Base-by-base conservation (phyloP, 2,888 invertebrate genomes). In the Zaprionus bogoriensis region DNA sequence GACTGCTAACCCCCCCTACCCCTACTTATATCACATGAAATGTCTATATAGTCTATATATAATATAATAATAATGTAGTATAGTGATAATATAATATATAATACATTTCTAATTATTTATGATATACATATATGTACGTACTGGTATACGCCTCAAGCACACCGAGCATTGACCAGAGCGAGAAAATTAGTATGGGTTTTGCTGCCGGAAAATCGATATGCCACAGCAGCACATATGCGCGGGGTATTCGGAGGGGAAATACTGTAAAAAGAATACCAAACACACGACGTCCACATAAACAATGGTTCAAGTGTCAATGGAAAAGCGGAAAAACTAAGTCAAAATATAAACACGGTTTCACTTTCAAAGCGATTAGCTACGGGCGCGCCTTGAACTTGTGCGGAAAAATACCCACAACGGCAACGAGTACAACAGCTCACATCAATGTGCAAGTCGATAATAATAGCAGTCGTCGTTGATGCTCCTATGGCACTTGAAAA, bases 291-390 rank as follows among this genome's bases (percentile, higher is more conserved):
- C n/a, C 36, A 45, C 55, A 69, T 78, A 74, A 77, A 74, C 74
- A 74, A 74, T 41, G 70, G 41, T 36, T 77, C 74, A 70, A 74
- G 74, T 78, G 71, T 62, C 70, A 78, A 62, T 50, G 70, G n/a
- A 17, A 45, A 57, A 73, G 59, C 81, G 87, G 87, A 80, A 81
- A 74, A 77, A 62, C 47, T 55, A 64, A 68, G 65, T 59, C 46
- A 74, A 82, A 87, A 74, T 77, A 73, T 83, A 88, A 85, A 85
- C 88, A 85, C 64, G 77, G 88, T 88, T 86, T 85, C 85, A 87
- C 87, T 88, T 85, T 85, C 87, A 85, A 85, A 85, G 83, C 69
- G 86, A 79, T 85, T 88, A 85, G 82, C 74, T 60, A 86, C 62
- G 84, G 87, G 50, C 64, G 77, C 84, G 87, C 83, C 63, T 57